Evolutionary conservation across 1,140 invertebrate genomes (phyloP), one percentile per base, ranked within the genome.

Genomic region (Orussus abietinus): DNA sequence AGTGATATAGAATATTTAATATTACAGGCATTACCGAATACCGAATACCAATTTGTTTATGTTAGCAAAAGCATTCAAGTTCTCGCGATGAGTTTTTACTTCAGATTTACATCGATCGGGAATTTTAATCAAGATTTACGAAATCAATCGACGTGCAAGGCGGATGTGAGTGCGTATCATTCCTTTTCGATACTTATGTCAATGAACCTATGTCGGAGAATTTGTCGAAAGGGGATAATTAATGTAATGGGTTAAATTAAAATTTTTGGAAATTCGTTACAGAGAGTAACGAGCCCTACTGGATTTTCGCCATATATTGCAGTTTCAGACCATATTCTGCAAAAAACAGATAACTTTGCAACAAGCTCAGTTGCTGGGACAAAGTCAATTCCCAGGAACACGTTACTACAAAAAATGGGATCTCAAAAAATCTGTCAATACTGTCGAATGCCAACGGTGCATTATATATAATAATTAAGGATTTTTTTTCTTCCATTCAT

Each of bases 1-100:
- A 21, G 1, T 20, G 15, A 28, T 37, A 11, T 36, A 14, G 10
- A 28, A 7, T 18, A n/a, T 28, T 12, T n/a, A 4, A 19, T 9
- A 37, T 36, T 11, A 34, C 11, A 46, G 44, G 44, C 44, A 3
- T 40, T 26, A 9, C 18, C 26, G 3, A 33, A 38, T 31, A 10
- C 21, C 7, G 38, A 47, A 22, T 47, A 47, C 26, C 45, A 42
- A 26, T 36, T 47, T 10, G 45, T 42, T 11, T 47, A 47, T 18
- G 39, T 47, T 28, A 47, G 38, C 29, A 47, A 13, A 32, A 28
- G 42, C 12, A 47, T 47, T 21, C 39, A 47, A 38, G 31, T 47
- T 3, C 32, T 46, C 14, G 44, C 37, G 3, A 34, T 14, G 13
- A 46, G 44, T 39, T 18, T 33, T 10, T 41, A 34, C 25, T 46